phyloP scores from a whole-genome alignment of 2,797 vertebrate genomes.

The Petrocephalus schoutedeni region DNA sequence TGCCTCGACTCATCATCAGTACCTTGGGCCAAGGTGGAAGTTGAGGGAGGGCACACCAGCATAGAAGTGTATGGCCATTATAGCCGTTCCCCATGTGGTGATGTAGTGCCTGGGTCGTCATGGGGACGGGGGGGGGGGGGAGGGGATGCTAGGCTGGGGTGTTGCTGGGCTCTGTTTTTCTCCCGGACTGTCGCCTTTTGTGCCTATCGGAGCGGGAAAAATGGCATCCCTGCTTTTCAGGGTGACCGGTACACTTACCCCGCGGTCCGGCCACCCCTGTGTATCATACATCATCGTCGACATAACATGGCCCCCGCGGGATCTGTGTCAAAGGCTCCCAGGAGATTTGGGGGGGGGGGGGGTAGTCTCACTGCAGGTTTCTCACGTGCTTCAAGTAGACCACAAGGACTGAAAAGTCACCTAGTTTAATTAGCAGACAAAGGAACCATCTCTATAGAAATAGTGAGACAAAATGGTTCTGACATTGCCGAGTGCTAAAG shows the following conservation, averaged over 20 bases:
- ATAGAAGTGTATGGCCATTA: neutral
- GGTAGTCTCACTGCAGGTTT: neutral
- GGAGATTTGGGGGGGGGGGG: neutral
- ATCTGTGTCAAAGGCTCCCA: constrained; percentile 1
- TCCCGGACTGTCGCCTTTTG: neutral
- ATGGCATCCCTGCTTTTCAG: neutral
- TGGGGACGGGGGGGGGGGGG: neutral
- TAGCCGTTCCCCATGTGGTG: neutral
- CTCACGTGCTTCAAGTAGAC: neutral
- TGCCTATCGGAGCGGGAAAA: neutral
- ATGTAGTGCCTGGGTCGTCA: neutral
- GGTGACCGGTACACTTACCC: neutral
- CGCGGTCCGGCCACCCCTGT: neutral
- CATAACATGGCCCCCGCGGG: neutral
- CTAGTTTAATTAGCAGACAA: neutral
- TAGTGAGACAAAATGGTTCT: neutral
- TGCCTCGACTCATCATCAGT: neutral
- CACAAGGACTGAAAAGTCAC: constrained; percentile 1
- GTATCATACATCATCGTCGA: neutral
- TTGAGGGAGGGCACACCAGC: neutral
- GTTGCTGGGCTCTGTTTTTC: neutral
- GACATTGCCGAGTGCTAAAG: neutral
- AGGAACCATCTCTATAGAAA: neutral
- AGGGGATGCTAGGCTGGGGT: neutral
- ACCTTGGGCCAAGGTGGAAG: neutral